phyloP scores from a whole-genome alignment of 1,140 invertebrate genomes.

The Temnothorax nylanderi region DNA sequence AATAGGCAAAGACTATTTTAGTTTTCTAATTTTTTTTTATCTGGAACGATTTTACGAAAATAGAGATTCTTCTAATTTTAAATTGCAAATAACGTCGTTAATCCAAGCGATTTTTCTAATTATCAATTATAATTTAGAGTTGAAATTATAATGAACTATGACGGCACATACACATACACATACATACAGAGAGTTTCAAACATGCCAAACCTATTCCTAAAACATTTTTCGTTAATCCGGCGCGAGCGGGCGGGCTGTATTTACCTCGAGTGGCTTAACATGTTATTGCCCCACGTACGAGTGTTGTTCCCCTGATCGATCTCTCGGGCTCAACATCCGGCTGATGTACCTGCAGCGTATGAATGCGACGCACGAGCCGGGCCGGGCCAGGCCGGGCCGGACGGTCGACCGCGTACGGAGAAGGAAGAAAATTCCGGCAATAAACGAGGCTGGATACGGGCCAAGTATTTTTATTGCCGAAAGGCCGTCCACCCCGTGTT shows the following conservation, averaged over 20 bases:
- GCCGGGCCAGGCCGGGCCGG: slow-evolving; percentile 17
- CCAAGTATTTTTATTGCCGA: slow-evolving; percentile 74
- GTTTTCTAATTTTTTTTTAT: not conserved
- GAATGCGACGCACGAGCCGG: slow-evolving; percentile 62
- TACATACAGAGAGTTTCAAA: not conserved
- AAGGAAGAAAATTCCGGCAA: slow-evolving; percentile 74
- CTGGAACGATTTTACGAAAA: not conserved
- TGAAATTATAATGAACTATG: not conserved
- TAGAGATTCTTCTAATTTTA: not conserved
- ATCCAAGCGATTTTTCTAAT: not conserved
- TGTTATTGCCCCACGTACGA: slow-evolving; percentile 23
- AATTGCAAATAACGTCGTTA: not conserved
- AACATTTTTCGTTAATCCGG: not conserved
- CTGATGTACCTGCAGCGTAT: slow-evolving; percentile 37
- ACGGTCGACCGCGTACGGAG: slow-evolving; percentile 33
- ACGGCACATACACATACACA: not conserved
- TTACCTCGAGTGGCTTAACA: slow-evolving; percentile 17
- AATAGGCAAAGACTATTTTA: not conserved
- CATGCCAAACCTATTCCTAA: not conserved
- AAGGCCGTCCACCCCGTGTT: slow-evolving; percentile 51
- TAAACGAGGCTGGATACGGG: slow-evolving; percentile 69
- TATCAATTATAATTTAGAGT: not conserved
- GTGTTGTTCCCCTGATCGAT: slow-evolving; percentile 29
- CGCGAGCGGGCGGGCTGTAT: not conserved
- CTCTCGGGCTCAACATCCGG: slow-evolving; percentile 15